These are phyloP conservation scores for Drosophila pallidifrons DNA, from an alignment of 1,140 invertebrate species.

Conservation along the genomic window DNA sequence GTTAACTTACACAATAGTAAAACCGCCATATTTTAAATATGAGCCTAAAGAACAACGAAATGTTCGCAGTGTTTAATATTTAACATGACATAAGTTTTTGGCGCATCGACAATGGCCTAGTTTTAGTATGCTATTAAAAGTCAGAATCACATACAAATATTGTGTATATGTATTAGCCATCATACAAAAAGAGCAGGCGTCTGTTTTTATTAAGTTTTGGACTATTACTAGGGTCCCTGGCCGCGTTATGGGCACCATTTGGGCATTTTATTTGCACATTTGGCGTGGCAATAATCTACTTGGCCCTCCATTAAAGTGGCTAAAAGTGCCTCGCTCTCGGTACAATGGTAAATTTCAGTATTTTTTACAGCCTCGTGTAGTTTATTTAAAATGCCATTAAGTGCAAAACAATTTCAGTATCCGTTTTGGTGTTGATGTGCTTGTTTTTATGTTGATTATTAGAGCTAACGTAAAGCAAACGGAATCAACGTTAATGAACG, in stretches of 20 bases:
- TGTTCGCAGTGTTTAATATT: constrained; percentile 14
- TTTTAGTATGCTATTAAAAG: constrained; percentile 56
- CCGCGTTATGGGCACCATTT: constrained; percentile 51
- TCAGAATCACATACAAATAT: constrained; percentile 9
- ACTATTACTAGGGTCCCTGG: constrained; percentile 1
- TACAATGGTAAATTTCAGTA: constrained; percentile 37
- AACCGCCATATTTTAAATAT: not conserved
- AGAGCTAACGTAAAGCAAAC: constrained; percentile 34
- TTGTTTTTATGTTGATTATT: constrained; percentile 66
- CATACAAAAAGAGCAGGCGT: constrained; percentile 14
- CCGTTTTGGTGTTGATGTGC: constrained; percentile 38
- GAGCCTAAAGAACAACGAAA: not conserved
- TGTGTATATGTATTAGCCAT: constrained; percentile 37
- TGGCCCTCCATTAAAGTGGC: constrained; percentile 66
- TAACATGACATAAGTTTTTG: constrained; percentile 22
- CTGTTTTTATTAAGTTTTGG: constrained; percentile 41
- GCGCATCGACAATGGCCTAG: constrained; percentile 23
- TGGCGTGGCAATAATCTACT: constrained; percentile 70
- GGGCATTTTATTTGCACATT: constrained; percentile 71
- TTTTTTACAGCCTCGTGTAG: constrained; percentile 68
- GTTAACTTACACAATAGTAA: too few species aligned
- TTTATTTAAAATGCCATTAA: constrained; percentile 81
- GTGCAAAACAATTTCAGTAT: constrained; percentile 72
- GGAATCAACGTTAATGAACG: not conserved
- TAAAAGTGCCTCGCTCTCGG: constrained; percentile 56